Conservation (phyloP, 2,113 vertebrate genomes). For the Cepphus grylle region DNA sequence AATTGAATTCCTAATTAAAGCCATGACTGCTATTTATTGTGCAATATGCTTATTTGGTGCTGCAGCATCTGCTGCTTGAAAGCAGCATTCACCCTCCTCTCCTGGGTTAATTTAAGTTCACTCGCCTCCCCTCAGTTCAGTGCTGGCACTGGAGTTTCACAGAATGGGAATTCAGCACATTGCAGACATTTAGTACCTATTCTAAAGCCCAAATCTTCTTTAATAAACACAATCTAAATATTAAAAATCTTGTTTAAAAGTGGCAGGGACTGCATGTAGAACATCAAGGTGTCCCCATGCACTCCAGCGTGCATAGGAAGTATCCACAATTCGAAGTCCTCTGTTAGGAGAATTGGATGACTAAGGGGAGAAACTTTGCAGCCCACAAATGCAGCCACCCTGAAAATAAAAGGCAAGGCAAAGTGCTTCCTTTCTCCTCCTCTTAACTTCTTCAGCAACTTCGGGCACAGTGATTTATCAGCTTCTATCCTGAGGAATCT, state of each 20-base stretch:
- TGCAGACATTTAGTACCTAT: constrained; percentile 35
- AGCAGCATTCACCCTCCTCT: constrained; percentile 67
- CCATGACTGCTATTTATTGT: constrained; percentile 76
- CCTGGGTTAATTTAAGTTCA: constrained; percentile 72
- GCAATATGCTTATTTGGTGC: constrained; percentile 74
- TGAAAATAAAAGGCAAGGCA: not conserved
- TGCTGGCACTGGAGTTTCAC: not conserved
- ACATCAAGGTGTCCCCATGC: not conserved
- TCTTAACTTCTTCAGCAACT: not conserved
- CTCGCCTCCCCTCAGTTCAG: constrained; percentile 59
- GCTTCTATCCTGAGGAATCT: not conserved
- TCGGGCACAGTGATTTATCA: not conserved
- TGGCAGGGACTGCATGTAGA: not conserved
- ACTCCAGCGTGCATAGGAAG: accelerated
- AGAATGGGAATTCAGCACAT: constrained; percentile 53
- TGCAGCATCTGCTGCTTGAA: constrained; percentile 68
- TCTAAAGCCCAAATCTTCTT: constrained; percentile 8
- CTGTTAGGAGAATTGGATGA: not conserved
- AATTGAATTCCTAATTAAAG: constrained; percentile 76
- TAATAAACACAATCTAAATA: constrained; percentile 2
- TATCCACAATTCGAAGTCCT: not conserved
- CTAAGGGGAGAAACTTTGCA: not conserved
- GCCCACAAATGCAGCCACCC: not conserved
- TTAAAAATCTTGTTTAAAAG: not conserved
- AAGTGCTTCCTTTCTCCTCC: not conserved